Base-by-base conservation (phyloP, 2,888 invertebrate species). In the Empis stercorea region DNA sequence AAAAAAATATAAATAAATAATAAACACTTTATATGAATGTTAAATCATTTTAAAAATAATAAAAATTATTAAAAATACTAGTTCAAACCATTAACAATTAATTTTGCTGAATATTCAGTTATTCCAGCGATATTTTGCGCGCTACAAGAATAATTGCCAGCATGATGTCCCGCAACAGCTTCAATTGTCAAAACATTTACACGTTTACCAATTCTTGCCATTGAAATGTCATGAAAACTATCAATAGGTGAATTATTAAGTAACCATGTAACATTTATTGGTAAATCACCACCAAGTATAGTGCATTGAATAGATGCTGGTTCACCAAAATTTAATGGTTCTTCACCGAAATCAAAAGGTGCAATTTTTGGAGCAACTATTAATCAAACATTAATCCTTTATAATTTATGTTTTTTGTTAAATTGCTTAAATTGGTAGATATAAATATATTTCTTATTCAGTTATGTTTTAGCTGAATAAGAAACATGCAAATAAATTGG, bases 91-190 rank as follows among this genome's bases (percentile, higher is more conserved):
- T 77, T 76, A 61, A 80, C 73, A 63, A 78, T 68, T 59, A 78
- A 64, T 63, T 73, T 68, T 55, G 79, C 76, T 47, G 76, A 73
- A 59, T 76, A 74, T 34, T 73, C 73, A 44, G 75, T 63, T 2
- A 61, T 30, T 46, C 80, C 83, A 42, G 79, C 81, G 52, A 68
- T 67, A 65, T 85, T 85, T 59, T 70, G 69, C 30, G 76, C 84
- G 53, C 75, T 74, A 65, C 85, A 86, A 51, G 81, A 82, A 65
- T 82, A 85, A 54, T 76, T 72, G 42, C 84, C 84, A 40, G 75
- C 74, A 59, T 78, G 77, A 51, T 72, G 65, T 3, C 73, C 74
- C 48, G 73, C 65, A 37, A 76, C 74, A 9, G 73, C 68, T 61
- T 74, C 75, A 57, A 76, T 75, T 60, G 73, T 73, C 47, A 76